A percentile compares a stretch with the other conserved stretches of the same genome.
Evolutionary conservation across 1,140 invertebrate species (phyloP).

Genomic region (Globodera rostochiensis): DNA sequence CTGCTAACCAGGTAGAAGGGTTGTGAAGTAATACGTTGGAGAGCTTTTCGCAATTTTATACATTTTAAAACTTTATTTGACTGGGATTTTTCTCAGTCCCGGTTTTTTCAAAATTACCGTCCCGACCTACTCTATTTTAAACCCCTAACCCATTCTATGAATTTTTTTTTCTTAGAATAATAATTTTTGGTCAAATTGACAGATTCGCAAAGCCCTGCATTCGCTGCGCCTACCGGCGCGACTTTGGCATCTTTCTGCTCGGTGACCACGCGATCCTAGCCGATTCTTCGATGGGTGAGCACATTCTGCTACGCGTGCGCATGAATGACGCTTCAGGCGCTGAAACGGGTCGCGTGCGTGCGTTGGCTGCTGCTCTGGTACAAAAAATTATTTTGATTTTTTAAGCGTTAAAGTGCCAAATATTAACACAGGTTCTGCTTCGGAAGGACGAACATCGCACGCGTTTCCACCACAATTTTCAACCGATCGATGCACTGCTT

Average conservation of each 20-base stretch:
- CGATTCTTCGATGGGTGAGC: conserved; percentile 32
- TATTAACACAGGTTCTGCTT: conserved; percentile 13
- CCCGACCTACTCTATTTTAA: no score
- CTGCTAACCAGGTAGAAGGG: conserved; percentile 19
- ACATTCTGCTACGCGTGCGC: conserved; percentile 17
- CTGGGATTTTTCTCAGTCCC: no score
- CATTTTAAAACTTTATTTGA: no score
- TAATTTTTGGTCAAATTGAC: background rate
- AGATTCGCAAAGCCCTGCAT: conserved; percentile 18
- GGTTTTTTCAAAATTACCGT: background rate
- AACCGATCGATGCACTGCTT: conserved; percentile 23
- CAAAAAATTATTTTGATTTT: background rate
- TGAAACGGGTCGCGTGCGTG: background rate
- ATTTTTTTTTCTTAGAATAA: background rate
- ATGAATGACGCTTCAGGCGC: background rate
- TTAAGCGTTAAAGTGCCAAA: background rate
- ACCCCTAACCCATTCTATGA: background rate
- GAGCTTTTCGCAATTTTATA: no score
- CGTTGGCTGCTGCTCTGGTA: conserved; percentile 12
- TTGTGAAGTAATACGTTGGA: no score
- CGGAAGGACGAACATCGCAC: conserved; percentile 12
- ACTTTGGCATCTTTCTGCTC: conserved; percentile 30
- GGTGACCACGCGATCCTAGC: conserved; percentile 16
- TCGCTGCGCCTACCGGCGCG: conserved; percentile 22
- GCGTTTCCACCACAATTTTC: conserved; percentile 26